Evolutionary conservation across 2,888 invertebrate species (phyloP), one percentile per base, ranked within the genome.

Genomic region (Lycaena phlaeas): DNA sequence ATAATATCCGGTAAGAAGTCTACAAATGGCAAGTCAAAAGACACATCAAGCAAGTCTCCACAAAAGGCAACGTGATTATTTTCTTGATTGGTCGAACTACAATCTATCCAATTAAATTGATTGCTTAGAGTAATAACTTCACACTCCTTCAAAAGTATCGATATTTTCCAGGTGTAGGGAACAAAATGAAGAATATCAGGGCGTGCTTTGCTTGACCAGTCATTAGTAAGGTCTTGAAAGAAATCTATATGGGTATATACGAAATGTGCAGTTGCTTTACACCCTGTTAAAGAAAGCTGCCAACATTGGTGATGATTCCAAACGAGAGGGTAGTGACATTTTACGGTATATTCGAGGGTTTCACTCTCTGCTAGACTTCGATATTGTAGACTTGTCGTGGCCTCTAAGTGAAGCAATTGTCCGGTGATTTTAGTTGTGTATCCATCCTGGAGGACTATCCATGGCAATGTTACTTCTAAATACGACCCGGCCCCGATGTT

Each of bases 91-190:
- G 96, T 95, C 15, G 96, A 96, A 40, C 96, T 95, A 59, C 98
- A 98, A 74, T 99, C 98, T 52, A 99, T 93, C 99, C 98, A 99
- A 74, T 99, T 99, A 72, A 95, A 95, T 67, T 98, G 96, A 77
- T 98, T 99, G 60, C 96, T 92, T 10, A 96, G 84, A 28, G 96
- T 94, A 1, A 98, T 88, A 10, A 99, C 87, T 77, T 99, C 97
- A 74, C 98, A 97, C 73, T 98, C 96, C 69, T 98, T 97, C 14
- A 97, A 78, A 5, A 95, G 86, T 45, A 98, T 85, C 46, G 92
- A 93, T 59, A 99, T 93, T 64, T 94, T 92, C 93, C 97, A 98
- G 0, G 96, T 96, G 72, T 97, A 99, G 1, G 99, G 99, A 40
- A 98, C 93, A 79, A 98, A 99, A 61, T 93, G 92, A 42, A 96